phyloP scores from a whole-genome alignment of 2,797 vertebrate genomes.

The Hephaestus fuliginosus region DNA sequence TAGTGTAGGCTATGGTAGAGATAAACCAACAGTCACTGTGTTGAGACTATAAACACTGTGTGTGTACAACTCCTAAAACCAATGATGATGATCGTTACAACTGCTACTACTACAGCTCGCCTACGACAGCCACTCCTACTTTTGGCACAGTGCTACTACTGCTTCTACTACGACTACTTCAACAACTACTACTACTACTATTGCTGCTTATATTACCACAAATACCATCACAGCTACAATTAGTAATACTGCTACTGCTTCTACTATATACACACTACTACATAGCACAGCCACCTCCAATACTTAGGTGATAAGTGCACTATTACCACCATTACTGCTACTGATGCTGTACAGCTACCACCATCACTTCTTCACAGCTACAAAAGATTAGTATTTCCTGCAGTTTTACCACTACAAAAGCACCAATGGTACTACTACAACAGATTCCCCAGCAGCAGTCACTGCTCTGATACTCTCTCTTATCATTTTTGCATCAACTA shows the following conservation, averaged over 20 bases:
- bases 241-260: background rate
- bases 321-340: background rate
- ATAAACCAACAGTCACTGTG: constrained; percentile 51
- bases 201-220: background rate
- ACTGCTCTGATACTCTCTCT: background rate
- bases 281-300: too few species aligned
- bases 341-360: background rate
- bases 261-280: background rate
- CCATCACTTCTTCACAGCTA: background rate
- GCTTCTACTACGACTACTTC: background rate
- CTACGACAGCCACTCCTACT: too few species aligned
- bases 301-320: too few species aligned
- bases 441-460: background rate
- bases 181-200: background rate
- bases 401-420: background rate
- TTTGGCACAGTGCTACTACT: background rate
- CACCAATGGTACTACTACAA: background rate
- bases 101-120: background rate
- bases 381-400: background rate
- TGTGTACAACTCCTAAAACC: background rate
- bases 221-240: too few species aligned
- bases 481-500: background rate
- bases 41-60: constrained; percentile 47
- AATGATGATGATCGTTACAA: background rate
- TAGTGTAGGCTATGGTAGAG: constrained; percentile 1